A percentile compares a stretch with the other conserved stretches of the same genome.
phyloP scores from a whole-genome alignment of 2,113 vertebrate species.

The Pleuronectes platessa region DNA sequence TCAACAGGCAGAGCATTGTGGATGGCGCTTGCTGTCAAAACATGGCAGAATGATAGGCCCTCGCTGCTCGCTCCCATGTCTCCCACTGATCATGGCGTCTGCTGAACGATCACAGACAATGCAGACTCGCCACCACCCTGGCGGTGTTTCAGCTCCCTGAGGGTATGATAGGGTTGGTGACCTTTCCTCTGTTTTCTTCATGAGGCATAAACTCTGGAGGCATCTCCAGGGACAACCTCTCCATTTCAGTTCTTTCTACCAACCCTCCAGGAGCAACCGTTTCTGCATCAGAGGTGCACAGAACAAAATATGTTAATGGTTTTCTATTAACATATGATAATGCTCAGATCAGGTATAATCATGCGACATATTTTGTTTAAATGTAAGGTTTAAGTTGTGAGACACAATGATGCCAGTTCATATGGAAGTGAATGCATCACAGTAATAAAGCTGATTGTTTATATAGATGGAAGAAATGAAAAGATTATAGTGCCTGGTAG shows the following conservation, averaged over 20 bases:
- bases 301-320: too few relatives aligned
- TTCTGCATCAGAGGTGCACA: not conserved
- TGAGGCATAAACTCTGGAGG: slow-evolving; percentile 14
- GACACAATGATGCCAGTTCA: too few relatives aligned
- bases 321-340: too few relatives aligned
- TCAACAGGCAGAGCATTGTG: slow-evolving; percentile 54
- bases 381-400: too few relatives aligned
- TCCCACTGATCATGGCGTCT: slow-evolving; percentile 54
- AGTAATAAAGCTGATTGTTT: too few relatives aligned
- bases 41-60: slow-evolving; percentile 65
- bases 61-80: slow-evolving; percentile 42
- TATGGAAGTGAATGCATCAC: too few relatives aligned
- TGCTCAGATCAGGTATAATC: too few relatives aligned
- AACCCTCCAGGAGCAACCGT: not conserved
- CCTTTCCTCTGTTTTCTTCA: slow-evolving; percentile 37
- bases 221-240: slow-evolving; percentile 21
- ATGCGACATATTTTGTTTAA: too few relatives aligned
- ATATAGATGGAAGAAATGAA: too few relatives aligned
- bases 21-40: slow-evolving; percentile 71
- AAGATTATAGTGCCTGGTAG: too few relatives aligned
- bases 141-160: slow-evolving; percentile 25
- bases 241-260: slow-evolving; percentile 1
- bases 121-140: slow-evolving; percentile 23
- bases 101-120: slow-evolving; percentile 28
- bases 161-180: slow-evolving; percentile 31